A percentile compares a stretch with the other conserved stretches of the same genome.
Evolutionary conservation across 2,888 invertebrate genomes (phyloP).

Genomic region (Diachrysia chrysitis): DNA sequence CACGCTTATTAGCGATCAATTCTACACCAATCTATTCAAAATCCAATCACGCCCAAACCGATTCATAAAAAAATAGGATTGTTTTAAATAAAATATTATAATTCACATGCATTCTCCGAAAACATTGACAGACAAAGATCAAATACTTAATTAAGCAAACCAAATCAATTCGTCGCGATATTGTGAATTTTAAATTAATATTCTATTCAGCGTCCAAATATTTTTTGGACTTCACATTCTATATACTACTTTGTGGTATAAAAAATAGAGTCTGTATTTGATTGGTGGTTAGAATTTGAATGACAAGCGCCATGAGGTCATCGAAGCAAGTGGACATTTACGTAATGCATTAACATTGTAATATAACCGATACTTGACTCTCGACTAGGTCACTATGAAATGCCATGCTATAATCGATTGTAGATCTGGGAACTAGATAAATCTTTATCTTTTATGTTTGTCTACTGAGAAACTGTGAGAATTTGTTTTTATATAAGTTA

Average conservation of each 20-base stretch:
- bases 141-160: slow-evolving; percentile 26
- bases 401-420: background rate
- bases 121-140: slow-evolving; percentile 18
- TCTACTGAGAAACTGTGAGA: background rate
- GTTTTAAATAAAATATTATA: background rate
- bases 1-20: slow-evolving; percentile 18
- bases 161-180: slow-evolving; percentile 37
- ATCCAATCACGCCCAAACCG: background rate
- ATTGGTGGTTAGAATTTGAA: slow-evolving; percentile 18
- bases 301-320: slow-evolving; percentile 69
- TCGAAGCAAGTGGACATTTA: slow-evolving; percentile 61
- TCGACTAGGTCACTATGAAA: slow-evolving; percentile 32
- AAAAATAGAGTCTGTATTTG: slow-evolving; percentile 23
- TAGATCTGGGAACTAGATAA: slow-evolving; percentile 28
- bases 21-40: background rate
- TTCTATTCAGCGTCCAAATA: slow-evolving; percentile 32
- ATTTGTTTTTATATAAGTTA: too few species aligned
- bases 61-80: background rate
- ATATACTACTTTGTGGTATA: background rate
- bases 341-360: slow-evolving; percentile 64
- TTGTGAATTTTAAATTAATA: slow-evolving; percentile 28
- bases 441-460: background rate
- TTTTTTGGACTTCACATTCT: background rate
- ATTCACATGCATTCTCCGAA: background rate
- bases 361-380: slow-evolving; percentile 52